These are phyloP conservation scores for Falco peregrinus DNA, from an alignment of 2,797 vertebrate species.

Conservation along the genomic window DNA sequence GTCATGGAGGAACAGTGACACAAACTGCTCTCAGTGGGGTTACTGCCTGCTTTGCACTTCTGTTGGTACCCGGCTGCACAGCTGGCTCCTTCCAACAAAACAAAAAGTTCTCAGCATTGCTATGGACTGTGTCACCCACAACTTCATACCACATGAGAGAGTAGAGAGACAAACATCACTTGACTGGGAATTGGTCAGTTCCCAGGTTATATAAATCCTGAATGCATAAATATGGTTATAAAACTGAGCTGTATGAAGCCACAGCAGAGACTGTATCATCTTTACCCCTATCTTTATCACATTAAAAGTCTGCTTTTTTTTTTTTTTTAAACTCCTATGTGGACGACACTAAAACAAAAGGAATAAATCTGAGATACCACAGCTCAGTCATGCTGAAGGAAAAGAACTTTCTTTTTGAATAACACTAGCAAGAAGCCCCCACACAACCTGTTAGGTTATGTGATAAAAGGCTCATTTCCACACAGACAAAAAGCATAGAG, in stretches of 20 bases:
- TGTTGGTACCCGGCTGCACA: slow-evolving; percentile 9
- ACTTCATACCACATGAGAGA: slow-evolving; percentile 11
- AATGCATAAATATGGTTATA: slow-evolving; percentile 6
- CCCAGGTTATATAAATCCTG: slow-evolving; percentile 35
- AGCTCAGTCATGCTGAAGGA: neutral
- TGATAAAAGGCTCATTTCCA: neutral
- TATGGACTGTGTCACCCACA: neutral
- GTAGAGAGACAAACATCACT: slow-evolving; percentile 8
- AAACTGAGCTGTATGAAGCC: neutral
- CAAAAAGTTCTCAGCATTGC: slow-evolving; percentile 23
- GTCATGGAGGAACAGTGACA: slow-evolving; percentile 1
- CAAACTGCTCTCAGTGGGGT: neutral
- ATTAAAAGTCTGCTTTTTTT: too few relatives aligned
- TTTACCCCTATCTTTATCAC: neutral
- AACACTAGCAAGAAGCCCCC: neutral
- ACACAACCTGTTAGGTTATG: neutral
- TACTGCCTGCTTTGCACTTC: slow-evolving; percentile 14
- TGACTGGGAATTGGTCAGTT: neutral
- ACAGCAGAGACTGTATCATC: neutral
- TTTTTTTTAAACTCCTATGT: neutral
- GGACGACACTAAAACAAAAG: neutral
- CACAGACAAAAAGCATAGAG: neutral
- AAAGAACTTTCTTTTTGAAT: neutral
- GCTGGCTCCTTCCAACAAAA: slow-evolving; percentile 20
- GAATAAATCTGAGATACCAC: neutral